Evolutionary conservation across 2,113 vertebrate species (phyloP).

Genomic region (Hipposideros armiger): DNA sequence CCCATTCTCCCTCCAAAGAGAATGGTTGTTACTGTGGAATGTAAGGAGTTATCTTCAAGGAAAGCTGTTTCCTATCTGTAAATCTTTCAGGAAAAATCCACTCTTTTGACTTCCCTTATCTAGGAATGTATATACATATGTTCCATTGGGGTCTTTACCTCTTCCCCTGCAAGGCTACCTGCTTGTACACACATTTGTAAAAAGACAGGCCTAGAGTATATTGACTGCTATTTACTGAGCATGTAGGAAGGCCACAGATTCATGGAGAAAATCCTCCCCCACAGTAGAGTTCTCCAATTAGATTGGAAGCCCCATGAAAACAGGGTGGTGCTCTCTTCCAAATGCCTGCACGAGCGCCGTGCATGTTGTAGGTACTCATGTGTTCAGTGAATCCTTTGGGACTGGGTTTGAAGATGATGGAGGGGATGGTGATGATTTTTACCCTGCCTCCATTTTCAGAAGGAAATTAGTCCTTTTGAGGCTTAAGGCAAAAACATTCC

Average conservation of each 20-base stretch:
- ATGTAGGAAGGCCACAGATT: not conserved
- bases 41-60: not conserved
- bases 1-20: not conserved
- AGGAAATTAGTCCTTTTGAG: not conserved
- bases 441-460: not conserved
- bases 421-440: not conserved
- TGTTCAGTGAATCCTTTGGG: not conserved
- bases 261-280: not conserved
- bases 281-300: not conserved
- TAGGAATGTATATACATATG: not conserved
- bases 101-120: not conserved
- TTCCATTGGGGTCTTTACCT: not conserved
- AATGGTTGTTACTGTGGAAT: not conserved
- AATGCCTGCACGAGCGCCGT: accelerated
- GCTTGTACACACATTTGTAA: not conserved
- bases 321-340: not conserved
- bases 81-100: not conserved
- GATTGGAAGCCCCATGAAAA: not conserved
- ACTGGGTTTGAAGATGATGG: not conserved
- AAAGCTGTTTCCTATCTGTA: not conserved
- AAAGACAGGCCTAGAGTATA: not conserved
- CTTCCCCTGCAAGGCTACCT: not conserved
- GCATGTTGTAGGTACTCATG: not conserved
- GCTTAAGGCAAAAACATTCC: not conserved
- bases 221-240: not conserved